Evolutionary conservation across 2,888 invertebrate species (phyloP), one percentile per base, ranked within the genome.

Genomic region (Candidula unifasciata): DNA sequence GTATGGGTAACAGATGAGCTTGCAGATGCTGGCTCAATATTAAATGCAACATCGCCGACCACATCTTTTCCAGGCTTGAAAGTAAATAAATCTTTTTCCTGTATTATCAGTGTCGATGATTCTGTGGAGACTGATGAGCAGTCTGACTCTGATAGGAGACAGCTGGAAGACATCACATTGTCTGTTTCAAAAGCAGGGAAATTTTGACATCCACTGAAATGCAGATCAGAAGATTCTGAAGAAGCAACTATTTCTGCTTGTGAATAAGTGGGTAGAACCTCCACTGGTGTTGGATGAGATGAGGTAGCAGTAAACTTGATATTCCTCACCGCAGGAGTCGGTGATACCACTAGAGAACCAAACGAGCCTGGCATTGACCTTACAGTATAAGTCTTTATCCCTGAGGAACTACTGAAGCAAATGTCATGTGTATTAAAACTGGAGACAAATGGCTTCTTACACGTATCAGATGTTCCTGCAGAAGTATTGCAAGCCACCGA

Each of bases 41-140:
- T 60, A 54, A 82, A n/a, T 24, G 73, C 44, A 44, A 73, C 33
- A 64, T 69, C 71, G 71, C 57, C 71, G 16, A 6, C 13, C 21
- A n/a, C 37, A 24, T 80, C n/a, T 13, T 71, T 80, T 24, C 30
- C 71, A 54, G 54, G 69, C 13, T 80, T 33, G 33, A 54, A 52
- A 54, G 57, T 71, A 33, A 35, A 54, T 57, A 71, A 10, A 57
- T 80, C 71, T 33, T 57, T 71, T 8, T 80, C 52, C 80, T 80
- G 54, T 24, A 24, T 30, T 16, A 71, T n/a, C 8, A 24, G 37
- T 5, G 37, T 18, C 66, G 68, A 37, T 37, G 35, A 1, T 35
- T 78, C n/a, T 37, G 16, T 37, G 10, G 33, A 78, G 0, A 35
- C 13, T 10, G 60, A 10, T 8, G 37, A 13, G n/a, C 35, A 35